Percentiles rank a stretch among this genome's conserved stretches.
Evolutionary conservation across 2,888 invertebrate genomes (phyloP).

Genomic region (Andrena dorsata): DNA sequence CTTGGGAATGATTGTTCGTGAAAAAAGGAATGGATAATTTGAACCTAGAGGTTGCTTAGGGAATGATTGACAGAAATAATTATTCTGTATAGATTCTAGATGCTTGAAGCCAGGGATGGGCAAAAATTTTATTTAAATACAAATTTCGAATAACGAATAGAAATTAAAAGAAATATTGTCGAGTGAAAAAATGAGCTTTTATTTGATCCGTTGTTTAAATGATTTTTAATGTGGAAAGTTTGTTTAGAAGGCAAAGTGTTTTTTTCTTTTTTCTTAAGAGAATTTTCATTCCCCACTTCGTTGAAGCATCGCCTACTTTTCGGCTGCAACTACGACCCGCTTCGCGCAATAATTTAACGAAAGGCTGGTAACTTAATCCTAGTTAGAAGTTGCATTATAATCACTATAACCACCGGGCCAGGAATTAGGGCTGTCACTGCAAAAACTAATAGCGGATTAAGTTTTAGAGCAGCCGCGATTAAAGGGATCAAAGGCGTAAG

Average conservation of each 20-base stretch:
- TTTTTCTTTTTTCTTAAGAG: too few relatives aligned
- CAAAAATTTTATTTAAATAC: too few relatives aligned
- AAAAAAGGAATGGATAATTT: too few relatives aligned
- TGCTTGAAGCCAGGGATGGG: too few relatives aligned
- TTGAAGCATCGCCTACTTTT: neutral
- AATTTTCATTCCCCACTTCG: neutral
- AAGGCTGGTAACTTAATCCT: constrained; percentile 74
- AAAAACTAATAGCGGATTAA: constrained; percentile 79
- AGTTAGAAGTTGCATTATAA: constrained; percentile 74
- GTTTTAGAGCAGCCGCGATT: constrained; percentile 76
- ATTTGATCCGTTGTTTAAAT: too few relatives aligned
- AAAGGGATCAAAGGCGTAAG: constrained; percentile 70
- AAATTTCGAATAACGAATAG: too few relatives aligned
- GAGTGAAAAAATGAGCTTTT: too few relatives aligned
- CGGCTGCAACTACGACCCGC: neutral
- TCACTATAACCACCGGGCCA: constrained; percentile 71
- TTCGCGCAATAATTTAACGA: constrained; percentile 66
- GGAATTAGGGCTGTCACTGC: constrained; percentile 77
- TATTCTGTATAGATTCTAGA: too few relatives aligned
- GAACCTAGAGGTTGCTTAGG: too few relatives aligned
- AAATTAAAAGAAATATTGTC: too few relatives aligned
- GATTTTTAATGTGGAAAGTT: neutral
- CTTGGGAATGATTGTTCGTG: neutral
- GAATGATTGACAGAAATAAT: too few relatives aligned
- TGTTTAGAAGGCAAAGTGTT: neutral